Evolutionary conservation across 2,113 vertebrate genomes (phyloP), one percentile per base, ranked within the genome.

Genomic region (Peromyscus maniculatus): DNA sequence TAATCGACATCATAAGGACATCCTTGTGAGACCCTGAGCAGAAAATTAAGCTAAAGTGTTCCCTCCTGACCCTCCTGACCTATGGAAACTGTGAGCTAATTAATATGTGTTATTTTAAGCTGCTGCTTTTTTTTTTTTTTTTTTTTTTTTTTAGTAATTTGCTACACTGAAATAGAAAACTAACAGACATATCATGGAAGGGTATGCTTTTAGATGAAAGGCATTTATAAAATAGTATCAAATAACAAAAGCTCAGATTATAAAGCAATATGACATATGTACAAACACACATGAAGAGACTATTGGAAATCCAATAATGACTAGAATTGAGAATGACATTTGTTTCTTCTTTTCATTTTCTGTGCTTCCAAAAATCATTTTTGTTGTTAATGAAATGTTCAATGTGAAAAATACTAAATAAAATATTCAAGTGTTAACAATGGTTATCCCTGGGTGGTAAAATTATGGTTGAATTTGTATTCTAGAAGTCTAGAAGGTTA

Each of bases 191-290:
- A 28, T 59, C 78, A 86, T 71, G 33, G 39, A 89, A 91, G 43
- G 86, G 43, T 72, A 75, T 89, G 77, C n/a, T 90, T 71, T 94
- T 75, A 92, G 36, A 69, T 82, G 72, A 87, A 96, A 95, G 57
- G 66, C 24, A 96, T 66, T 91, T 94, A 84, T 19, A 97, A 96
- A 92, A 88, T 33, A 89, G 83, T 64, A 87, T 39, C 91, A 87
- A 96, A 92, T 79, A 91, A 92, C n/a, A 94, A 96, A 95, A 95
- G 13, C 24, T 95, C 57, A 91, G 33, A 94, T 69, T 96, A 71
- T 89, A 96, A 92, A 92, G 21, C 43, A 92, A 66, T 91, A 86
- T 95, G 86, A 95, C 62, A 87, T 36, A 69, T 43, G 67, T 21
- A 69, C 43, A 87, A 67, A 87, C 64, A 49, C 11, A n/a, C 8